Evolutionary conservation across 2,797 vertebrate genomes (phyloP), one percentile per base, ranked within the genome.

Genomic region (Propithecus perrieri): DNA sequence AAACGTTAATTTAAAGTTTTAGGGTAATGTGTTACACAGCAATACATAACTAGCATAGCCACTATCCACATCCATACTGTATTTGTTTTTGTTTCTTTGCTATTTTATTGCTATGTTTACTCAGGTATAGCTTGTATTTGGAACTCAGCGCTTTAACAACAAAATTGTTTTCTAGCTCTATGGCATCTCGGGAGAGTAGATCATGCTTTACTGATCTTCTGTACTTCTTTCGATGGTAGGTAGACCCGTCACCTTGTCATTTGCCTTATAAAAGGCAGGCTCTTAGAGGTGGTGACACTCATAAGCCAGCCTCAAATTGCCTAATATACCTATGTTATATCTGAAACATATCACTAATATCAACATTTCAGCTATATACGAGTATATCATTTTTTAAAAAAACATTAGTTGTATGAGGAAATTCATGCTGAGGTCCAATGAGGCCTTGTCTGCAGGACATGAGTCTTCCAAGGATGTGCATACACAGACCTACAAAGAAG

Each of bases 41-140:
- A 65, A 84, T n/a, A 33, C 7, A 17, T 92, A 89, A 57, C 72
- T 59, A 93, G 72, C 24, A 7, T n/a, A 53, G 43, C 17, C n/a
- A 43, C 41, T 61, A 24, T 91, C 10, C 71, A 17, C 26, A 55
- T 88, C n/a, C 76, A 50, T 55, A 28, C 18, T 28, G 20, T 74
- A 79, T 67, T 87, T 69, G 35, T 75, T 93, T 91, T 94, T 83
- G 65, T 88, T 93, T 94, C 76, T 92, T 90, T 96, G 81, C 18
- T 88, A 33, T 65, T 80, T 61, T 80, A 65, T 84, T 85, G 17
- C 35, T 91, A 28, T 88, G 57, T 76, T 96, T 38, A 50, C 59
- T 63, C 28, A 61, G 50, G n/a, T 83, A 9, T 55, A 91, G 72
- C 24, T 94, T 76, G 7, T 72, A 48, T 76, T 92, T 91, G 87